These are phyloP conservation scores for Cerastis leucographa DNA, from an alignment of 2,888 invertebrate genomes.

Conservation along the genomic window DNA sequence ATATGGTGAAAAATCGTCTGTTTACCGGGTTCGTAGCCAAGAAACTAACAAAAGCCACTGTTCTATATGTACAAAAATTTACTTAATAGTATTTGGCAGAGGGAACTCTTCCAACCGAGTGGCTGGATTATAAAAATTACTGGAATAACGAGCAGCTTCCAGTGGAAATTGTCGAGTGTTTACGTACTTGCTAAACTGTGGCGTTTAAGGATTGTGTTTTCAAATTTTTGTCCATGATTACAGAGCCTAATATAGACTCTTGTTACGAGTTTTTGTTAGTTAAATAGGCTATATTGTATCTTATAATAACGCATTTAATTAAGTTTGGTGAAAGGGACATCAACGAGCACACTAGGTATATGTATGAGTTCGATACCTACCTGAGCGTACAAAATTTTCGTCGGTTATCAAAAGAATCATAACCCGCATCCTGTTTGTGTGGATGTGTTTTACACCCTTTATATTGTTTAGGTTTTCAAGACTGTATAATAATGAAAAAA, in stretches of 20 bases:
- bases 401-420: neutral
- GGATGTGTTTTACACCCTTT: neutral
- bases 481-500: neutral
- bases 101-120: conserved; percentile 69
- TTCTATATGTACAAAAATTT: conserved; percentile 77
- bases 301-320: neutral
- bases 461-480: neutral
- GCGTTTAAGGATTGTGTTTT: conserved; percentile 8
- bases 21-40: conserved; percentile 77
- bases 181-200: conserved; percentile 30
- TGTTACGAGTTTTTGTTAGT: neutral
- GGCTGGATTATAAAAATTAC: conserved; percentile 71
- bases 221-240: conserved; percentile 1
- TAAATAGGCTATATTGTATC: neutral
- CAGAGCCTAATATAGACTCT: neutral
- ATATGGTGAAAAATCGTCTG: conserved; percentile 74
- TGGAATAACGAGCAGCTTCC: conserved; percentile 61
- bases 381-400: neutral
- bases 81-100: conserved; percentile 82
- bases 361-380: too few relatives aligned
- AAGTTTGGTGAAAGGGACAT: neutral
- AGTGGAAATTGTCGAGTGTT: conserved; percentile 42
- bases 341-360: too few relatives aligned
- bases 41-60: conserved; percentile 78
- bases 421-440: neutral